A percentile compares a stretch with the other conserved stretches of the same genome.
phyloP scores from a whole-genome alignment of 2,113 vertebrate species.

The Synodontis membranacea region DNA sequence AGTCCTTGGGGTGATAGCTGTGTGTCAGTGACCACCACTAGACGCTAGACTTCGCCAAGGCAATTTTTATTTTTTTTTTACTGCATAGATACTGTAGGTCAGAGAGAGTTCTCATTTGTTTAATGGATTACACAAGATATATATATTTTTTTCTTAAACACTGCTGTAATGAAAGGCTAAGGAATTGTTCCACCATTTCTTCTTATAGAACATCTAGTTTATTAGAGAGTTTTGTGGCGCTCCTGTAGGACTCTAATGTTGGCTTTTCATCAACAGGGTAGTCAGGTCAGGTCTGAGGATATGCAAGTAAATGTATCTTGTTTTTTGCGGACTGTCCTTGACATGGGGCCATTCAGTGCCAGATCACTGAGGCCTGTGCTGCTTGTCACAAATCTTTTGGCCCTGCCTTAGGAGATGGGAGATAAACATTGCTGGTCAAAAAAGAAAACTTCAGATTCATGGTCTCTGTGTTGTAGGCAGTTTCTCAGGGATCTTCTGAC shows the following conservation, averaged over 20 bases:
- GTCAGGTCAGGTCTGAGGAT: background rate
- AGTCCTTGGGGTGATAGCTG: background rate
- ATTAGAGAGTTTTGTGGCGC: background rate
- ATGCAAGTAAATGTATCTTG: background rate
- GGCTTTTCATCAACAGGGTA: background rate
- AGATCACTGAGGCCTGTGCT: background rate
- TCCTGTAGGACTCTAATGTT: background rate
- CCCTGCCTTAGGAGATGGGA: background rate
- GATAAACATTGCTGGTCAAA: background rate
- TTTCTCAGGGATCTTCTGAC: background rate
- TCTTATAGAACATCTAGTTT: background rate
- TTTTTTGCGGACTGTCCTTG: background rate
- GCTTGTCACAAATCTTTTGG: background rate
- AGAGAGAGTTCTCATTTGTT: background rate
- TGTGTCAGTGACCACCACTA: slow-evolving; percentile 4
- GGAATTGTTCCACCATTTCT: background rate
- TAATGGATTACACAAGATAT: background rate
- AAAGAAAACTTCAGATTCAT: background rate
- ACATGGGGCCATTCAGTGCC: background rate
- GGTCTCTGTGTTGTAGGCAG: background rate
- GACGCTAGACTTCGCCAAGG: background rate
- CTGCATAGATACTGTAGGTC: background rate
- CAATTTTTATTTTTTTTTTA: background rate
- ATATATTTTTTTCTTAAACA: background rate
- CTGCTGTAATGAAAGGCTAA: background rate